Evolutionary conservation across 2,888 invertebrate species (phyloP), one percentile per base, ranked within the genome.

Genomic region (Acrobasis suavella): DNA sequence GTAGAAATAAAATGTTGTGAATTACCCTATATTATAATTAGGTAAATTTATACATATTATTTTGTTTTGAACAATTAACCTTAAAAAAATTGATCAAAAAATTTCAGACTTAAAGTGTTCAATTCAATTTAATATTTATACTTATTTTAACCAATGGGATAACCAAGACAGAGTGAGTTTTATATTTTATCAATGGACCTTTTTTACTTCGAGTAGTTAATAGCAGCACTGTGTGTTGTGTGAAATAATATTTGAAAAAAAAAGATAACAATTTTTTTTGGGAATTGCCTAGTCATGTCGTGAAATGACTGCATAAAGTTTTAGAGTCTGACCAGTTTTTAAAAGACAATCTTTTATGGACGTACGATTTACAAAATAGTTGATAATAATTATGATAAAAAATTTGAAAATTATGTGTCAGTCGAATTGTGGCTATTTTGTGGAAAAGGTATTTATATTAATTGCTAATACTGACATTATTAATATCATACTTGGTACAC

Each of bases 301-400:
- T 42, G 2, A 14, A 12, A n/a, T 14, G 46, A 46, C 14, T 37
- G 14, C 8, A 52, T 9, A 8, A 9, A n/a, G 8, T 54, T 37
- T 54, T 54, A n/a, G 38, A 54, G 54, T 38, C 54, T 54, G 54
- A 54, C n/a, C 37, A 37, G 38, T 54, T 54, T 54, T 14, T 38
- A 54, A 54, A 54, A 54, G 54, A 54, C 42, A n/a, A 52, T 37
- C n/a, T n/a, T 54, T 32, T 37, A 9, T 9, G n/a, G 46, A 46
- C 46, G 1, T 46, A n/a, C 12, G 6, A 46, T 2, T n/a, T 14
- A 46, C 10, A 42, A 10, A 39, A 42, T 46, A 46, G 12, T 46
- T 46, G 46, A 46, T 10, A 12, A 42, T n/a, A 12, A 14, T 14
- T 3, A 46, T 14, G n/a, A 46, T n/a, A n/a, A n/a, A n/a, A 42